phyloP scores from a whole-genome alignment of 2,797 vertebrate genomes.

The Oreochromis grahami region DNA sequence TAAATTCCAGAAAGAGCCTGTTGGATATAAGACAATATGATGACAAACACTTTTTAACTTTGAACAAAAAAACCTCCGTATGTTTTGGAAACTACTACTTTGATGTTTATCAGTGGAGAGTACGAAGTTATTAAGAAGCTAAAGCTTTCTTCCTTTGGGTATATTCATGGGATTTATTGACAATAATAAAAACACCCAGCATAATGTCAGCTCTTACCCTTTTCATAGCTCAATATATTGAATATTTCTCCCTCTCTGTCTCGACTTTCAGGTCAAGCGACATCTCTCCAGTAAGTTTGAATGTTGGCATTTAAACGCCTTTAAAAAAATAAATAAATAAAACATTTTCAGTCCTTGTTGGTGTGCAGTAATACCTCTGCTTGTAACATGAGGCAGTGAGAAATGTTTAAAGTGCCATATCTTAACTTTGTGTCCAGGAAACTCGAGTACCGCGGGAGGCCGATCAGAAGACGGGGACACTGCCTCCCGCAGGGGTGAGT shows the following conservation, averaged over 20 bases:
- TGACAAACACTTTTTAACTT: background rate
- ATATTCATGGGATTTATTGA: accelerated
- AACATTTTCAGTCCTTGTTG: background rate
- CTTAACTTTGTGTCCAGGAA: conserved; percentile 42
- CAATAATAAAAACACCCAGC: background rate
- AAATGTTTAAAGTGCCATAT: background rate
- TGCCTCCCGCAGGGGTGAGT: conserved; percentile 62
- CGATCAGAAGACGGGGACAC: conserved; percentile 65
- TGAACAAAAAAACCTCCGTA: background rate
- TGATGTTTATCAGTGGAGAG: accelerated
- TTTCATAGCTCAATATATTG: background rate
- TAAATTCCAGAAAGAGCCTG: background rate
- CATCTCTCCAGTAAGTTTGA: conserved; percentile 75
- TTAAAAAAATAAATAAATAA: background rate
- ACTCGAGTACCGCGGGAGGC: conserved; percentile 63
- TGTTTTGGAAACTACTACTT: background rate
- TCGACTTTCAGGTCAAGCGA: conserved; percentile 62
- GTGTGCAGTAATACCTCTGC: background rate
- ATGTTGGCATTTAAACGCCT: background rate
- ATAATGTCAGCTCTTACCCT: background rate
- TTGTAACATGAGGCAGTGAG: background rate
- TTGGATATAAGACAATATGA: background rate
- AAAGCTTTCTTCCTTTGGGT: accelerated
- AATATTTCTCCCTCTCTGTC: background rate
- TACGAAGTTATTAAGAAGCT: background rate